Percentiles rank a stretch among this genome's conserved stretches.
Conservation (phyloP, 1,140 invertebrate species). For the Brachionus plicatilis region DNA sequence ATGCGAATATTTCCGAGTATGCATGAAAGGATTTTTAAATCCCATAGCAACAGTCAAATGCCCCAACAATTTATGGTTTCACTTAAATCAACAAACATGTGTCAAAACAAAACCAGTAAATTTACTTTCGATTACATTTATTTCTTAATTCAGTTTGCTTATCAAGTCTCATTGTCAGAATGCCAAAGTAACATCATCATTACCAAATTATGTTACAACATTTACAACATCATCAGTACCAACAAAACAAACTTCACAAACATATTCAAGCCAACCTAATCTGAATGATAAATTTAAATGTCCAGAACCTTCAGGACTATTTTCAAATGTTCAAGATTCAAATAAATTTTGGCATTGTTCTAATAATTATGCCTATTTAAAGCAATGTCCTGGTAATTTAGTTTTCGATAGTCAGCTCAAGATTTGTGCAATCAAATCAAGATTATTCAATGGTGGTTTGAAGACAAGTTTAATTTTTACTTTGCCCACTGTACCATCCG, state of each 20-base stretch:
- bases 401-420: neutral
- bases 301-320: neutral
- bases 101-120: neutral
- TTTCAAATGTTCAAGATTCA: neutral
- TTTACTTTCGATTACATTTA: neutral
- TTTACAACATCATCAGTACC: neutral
- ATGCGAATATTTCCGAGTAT: neutral
- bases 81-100: neutral
- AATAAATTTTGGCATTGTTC: constrained; percentile 24
- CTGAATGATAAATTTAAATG: neutral
- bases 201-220: neutral
- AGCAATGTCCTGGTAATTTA: constrained; percentile 20
- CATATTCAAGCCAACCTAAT: neutral
- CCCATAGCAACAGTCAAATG: neutral
- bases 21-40: neutral
- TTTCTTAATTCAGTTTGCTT: neutral
- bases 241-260: neutral
- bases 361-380: neutral
- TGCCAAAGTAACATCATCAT: neutral
- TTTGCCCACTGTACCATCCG: neutral
- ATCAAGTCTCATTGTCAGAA: neutral
- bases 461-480: neutral
- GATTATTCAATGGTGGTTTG: neutral
- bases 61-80: neutral
- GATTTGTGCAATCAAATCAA: neutral